A percentile compares a stretch with the other conserved stretches of the same genome.
These are phyloP conservation scores for Microctenopoma lineatum DNA, from an alignment of 2,797 vertebrate genomes.

Conservation along the genomic window DNA sequence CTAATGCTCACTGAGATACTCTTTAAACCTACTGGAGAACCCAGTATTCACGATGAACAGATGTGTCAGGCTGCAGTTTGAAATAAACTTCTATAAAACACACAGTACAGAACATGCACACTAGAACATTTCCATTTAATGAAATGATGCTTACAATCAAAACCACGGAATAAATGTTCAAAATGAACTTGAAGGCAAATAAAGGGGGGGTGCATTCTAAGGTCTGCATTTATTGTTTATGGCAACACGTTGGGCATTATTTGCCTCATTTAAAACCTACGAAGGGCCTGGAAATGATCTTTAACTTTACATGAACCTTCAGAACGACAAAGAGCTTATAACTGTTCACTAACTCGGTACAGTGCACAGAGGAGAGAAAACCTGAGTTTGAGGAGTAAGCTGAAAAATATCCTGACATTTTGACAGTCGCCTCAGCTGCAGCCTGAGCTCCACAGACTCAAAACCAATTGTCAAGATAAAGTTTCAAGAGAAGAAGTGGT, in stretches of 20 bases:
- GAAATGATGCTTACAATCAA: no score
- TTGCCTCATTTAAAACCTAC: not conserved
- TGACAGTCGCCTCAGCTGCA: conserved; percentile 42
- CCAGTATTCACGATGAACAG: no score
- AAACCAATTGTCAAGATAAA: conserved; percentile 10
- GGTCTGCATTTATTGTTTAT: no score
- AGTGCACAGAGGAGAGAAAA: conserved; percentile 14
- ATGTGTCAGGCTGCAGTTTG: no score
- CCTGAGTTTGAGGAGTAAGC: conserved; percentile 2
- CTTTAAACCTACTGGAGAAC: no score
- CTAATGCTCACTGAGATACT: no score
- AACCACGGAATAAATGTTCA: no score
- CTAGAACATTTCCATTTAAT: no score
- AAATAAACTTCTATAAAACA: no score
- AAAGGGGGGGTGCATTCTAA: no score
- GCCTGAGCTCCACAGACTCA: not conserved
- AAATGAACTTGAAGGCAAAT: no score
- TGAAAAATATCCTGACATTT: conserved; percentile 22
- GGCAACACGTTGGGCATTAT: not conserved
- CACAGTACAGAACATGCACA: no score
- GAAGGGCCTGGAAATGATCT: not conserved
- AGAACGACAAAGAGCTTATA: conserved; percentile 10
- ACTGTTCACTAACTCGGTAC: not conserved
- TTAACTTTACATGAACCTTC: not conserved
- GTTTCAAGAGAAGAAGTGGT: conserved; percentile 12